Evolutionary conservation across 2,113 vertebrate species (phyloP).

Genomic region (Uria aalge): DNA sequence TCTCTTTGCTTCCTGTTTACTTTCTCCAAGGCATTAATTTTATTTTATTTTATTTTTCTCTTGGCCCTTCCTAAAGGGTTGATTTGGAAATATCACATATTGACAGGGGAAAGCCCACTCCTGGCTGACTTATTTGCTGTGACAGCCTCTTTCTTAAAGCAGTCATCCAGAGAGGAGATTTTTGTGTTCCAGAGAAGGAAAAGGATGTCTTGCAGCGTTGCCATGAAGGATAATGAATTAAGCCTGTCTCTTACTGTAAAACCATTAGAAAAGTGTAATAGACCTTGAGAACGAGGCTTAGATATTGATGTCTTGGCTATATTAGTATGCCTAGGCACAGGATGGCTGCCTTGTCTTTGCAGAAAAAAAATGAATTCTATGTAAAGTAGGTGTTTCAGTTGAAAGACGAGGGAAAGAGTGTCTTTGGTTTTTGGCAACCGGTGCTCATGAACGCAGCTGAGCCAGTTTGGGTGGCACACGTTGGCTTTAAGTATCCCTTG

Average conservation of each 20-base stretch:
- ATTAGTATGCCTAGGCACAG: not conserved
- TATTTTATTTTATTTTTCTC: not conserved
- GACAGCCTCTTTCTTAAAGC: conserved; percentile 19
- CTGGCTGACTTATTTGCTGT: conserved; percentile 14
- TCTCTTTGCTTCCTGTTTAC: not conserved
- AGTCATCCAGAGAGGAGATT: conserved; percentile 31
- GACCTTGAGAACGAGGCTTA: conserved; percentile 62
- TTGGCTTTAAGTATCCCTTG: not conserved
- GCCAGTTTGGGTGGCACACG: accelerated
- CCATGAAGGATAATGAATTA: conserved; percentile 76
- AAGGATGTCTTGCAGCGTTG: conserved; percentile 60
- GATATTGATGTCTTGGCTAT: not conserved
- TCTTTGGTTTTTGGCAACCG: accelerated
- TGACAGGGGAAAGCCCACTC: not conserved
- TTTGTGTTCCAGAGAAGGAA: conserved; percentile 47
- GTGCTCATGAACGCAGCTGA: not conserved
- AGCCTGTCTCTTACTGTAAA: conserved; percentile 72
- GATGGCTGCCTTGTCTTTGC: not conserved
- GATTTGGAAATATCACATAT: conserved; percentile 48
- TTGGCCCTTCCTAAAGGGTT: not conserved
- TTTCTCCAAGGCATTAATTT: not conserved
- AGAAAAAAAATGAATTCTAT: not conserved
- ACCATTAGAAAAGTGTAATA: conserved; percentile 71
- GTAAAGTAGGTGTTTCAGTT: not conserved
- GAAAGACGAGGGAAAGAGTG: not conserved